A percentile compares a stretch with the other conserved stretches of the same genome.
phyloP scores from a whole-genome alignment of 30 jellyfish, hydroid and myxozoan species.

The Aurelia sp. region DNA sequence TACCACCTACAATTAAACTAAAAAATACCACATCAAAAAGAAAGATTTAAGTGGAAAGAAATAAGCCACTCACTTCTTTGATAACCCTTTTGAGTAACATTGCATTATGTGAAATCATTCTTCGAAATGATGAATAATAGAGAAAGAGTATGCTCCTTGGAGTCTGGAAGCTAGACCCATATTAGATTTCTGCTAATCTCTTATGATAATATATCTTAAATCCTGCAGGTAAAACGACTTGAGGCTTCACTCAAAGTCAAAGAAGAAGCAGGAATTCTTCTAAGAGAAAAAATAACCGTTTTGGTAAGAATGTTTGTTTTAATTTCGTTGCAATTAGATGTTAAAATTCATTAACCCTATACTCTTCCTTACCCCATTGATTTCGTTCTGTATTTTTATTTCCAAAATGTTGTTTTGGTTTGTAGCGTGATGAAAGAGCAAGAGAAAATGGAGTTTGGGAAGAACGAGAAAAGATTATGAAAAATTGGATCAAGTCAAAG shows the following conservation, averaged over 20 bases:
- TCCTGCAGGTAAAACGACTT: constrained; percentile 16
- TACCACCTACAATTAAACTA: too few species aligned
- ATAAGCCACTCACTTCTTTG: too few species aligned
- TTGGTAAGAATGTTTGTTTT: constrained; percentile 54
- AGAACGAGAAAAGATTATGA: constrained; percentile 80
- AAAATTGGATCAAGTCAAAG: constrained; percentile 84
- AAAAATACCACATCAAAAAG: too few species aligned
- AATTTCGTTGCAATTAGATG: too few species aligned
- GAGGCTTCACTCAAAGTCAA: constrained; percentile 49
- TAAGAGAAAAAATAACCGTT: constrained; percentile 79
- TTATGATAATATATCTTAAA: neutral
- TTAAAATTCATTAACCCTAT: too few species aligned
- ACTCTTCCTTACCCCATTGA: neutral
- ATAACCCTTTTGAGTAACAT: too few species aligned
- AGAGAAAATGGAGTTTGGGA: constrained; percentile 75
- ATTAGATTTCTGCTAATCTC: too few species aligned
- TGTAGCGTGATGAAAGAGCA: constrained; percentile 87
- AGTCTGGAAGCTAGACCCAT: too few species aligned
- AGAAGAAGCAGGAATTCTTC: constrained; percentile 70
- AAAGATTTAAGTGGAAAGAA: too few species aligned
- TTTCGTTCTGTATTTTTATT: neutral
- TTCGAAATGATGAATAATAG: too few species aligned
- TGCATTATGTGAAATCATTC: too few species aligned
- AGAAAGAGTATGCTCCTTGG: too few species aligned
- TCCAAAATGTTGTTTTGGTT: neutral